Base-by-base conservation (phyloP, 2,797 vertebrate species). In the Sebastolobus alascanus region DNA sequence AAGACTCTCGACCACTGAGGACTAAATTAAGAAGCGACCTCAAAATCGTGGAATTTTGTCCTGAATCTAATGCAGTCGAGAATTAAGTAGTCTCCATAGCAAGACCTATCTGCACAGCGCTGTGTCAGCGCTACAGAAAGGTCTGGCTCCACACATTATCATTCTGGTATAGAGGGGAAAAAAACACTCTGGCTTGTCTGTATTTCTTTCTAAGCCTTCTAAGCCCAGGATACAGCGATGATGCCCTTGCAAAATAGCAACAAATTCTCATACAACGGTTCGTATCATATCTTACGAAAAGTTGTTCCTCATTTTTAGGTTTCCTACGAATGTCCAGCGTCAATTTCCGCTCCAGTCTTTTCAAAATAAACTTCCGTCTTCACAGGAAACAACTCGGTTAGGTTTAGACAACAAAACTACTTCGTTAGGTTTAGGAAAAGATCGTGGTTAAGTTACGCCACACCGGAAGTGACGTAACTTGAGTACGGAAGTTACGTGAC, bases 1-100 rank as follows among this genome's bases (percentile, higher is more conserved):
- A 2, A 66, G 40, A 86, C n/a, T 50, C 37, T 38, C 33, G 0
- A 46, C 75, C 73, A 56, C 61, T n/a, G 18, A 64, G 10, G 71
- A 75, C 56, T 43, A 64, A 75, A 76, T 61, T 50, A 27, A 68
- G 20, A 40, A 63, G 59, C n/a, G 27, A 43, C 37, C 22, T 56
- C 27, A 37, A 35, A 80, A 54, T 16, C 8, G 25, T 55, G 9
- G 7, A 20, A 70, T 71, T 77, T 31, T n/a, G 25, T 38, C 52
- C 31, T 35, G 10, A 35, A 50, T 43, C 31, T 37, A 31, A 37
- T 54, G 43, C 69, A 31, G 55, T 74, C 22, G 20, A 37, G 20
- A 60, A 72, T 72, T 1, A 73, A 22, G 31, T 2, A 38, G 35
- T 64, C 35, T 40, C 3, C 37, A 22, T 12, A 25, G 61, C n/a